These are phyloP conservation scores for Hypanus sabinus DNA, from an alignment of 2,113 vertebrate species.

Conservation along the genomic window DNA sequence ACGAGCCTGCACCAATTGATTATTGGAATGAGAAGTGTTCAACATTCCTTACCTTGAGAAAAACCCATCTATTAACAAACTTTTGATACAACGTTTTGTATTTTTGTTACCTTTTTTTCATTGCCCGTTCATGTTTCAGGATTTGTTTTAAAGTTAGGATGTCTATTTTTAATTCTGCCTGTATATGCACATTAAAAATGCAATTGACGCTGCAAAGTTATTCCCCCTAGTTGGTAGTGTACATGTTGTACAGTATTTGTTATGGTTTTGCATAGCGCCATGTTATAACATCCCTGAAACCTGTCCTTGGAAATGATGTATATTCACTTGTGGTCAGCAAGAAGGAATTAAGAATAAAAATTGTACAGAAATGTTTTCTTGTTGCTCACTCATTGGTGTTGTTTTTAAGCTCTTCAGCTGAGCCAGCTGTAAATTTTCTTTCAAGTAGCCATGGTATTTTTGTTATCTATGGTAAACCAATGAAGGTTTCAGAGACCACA, in stretches of 20 bases:
- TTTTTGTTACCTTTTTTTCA: slow-evolving; percentile 34
- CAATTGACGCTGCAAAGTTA: slow-evolving; percentile 28
- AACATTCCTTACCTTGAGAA: slow-evolving; percentile 24
- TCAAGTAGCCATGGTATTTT: slow-evolving; percentile 1
- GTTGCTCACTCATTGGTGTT: neutral
- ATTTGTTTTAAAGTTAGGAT: slow-evolving; percentile 33
- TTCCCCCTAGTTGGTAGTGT: slow-evolving; percentile 10
- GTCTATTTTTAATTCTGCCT: slow-evolving; percentile 34
- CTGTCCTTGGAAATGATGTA: slow-evolving; percentile 18
- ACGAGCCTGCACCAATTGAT: neutral
- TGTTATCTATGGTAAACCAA: neutral
- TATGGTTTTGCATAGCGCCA: slow-evolving; percentile 31
- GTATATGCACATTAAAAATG: slow-evolving; percentile 37
- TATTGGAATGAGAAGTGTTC: slow-evolving; percentile 12
- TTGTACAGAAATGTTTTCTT: slow-evolving; percentile 21
- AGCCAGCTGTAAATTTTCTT: slow-evolving; percentile 22
- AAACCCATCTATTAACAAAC: slow-evolving; percentile 22
- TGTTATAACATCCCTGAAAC: neutral
- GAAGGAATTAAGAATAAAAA: neutral
- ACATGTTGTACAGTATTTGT: slow-evolving; percentile 36
- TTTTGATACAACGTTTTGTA: slow-evolving; percentile 37
- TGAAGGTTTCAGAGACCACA: neutral
- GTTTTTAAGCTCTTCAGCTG: neutral
- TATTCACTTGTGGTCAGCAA: neutral
- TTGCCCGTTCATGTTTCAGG: slow-evolving; percentile 17